Conservation (phyloP, 2,888 invertebrate genomes). For the Lasioglossum calceatum region DNA sequence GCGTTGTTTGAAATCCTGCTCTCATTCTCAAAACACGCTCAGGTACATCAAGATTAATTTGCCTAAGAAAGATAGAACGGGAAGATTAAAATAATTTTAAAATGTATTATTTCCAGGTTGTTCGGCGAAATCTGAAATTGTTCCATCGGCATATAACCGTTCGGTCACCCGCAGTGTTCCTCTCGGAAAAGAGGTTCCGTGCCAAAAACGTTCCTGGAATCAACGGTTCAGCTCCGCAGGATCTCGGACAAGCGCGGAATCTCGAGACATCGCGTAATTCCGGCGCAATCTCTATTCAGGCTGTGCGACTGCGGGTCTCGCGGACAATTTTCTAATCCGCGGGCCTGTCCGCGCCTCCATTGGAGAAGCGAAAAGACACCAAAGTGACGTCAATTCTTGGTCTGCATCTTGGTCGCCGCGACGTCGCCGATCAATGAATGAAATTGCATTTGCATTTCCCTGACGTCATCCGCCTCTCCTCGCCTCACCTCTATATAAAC, state of each 20-base stretch:
- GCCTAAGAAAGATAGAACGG: too few relatives aligned
- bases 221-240: neutral
- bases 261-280: conserved; percentile 16
- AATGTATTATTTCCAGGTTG: too few relatives aligned
- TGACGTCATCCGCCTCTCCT: conserved; percentile 32
- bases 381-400: conserved; percentile 58
- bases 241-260: neutral
- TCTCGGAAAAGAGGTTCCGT: neutral
- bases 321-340: neutral
- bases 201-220: neutral
- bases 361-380: conserved; percentile 35
- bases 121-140: neutral
- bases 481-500: conserved; percentile 31
- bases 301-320: neutral
- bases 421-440: conserved; percentile 77
- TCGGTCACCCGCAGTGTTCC: neutral
- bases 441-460: conserved; percentile 76
- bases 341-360: neutral
- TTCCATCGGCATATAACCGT: neutral
- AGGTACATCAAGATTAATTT: too few relatives aligned
- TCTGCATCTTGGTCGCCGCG: conserved; percentile 70
- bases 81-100: too few relatives aligned
- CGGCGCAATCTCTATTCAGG: conserved; percentile 18
- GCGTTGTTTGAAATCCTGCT: too few relatives aligned
- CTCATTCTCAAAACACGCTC: too few relatives aligned